Evolutionary conservation across 2,113 vertebrate species (phyloP), one percentile per base, ranked within the genome.

Genomic region (Protobothrops flavoviridis): DNA sequence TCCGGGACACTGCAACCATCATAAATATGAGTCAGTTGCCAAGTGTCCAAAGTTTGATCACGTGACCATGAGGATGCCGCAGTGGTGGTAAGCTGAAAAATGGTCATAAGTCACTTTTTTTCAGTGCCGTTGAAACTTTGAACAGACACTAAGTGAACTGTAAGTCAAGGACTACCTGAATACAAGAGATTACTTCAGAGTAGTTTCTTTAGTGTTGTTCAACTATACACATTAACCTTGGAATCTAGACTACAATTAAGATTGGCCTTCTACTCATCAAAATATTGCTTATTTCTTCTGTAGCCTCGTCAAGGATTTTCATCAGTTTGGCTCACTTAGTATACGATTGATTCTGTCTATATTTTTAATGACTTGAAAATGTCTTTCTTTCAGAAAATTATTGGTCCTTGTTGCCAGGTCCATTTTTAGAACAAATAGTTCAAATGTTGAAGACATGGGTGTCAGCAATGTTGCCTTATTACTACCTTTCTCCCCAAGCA

Each of bases 381-480:
- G 6, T 45, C n/a, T 50, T 33, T 92, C 39, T 95, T 39, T 87
- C 93, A 98, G 97, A 94, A 87, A 88, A 95, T 0, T 94, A 93
- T 15, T 98, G 97, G 97, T 91, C 93, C 8, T 94, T 94, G 45
- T 91, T 97, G 91, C 91, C 93, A 85, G 94, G 93, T 55, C 87
- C 94, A 0, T 23, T 53, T 39, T 95, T 97, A 33, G 91, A 26
- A 17, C 91, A 17, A 43, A 87, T 95, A 6, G 93, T 97, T n/a
- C 94, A 97, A 69, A 94, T 97, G 95, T 93, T 97, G 92, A 97
- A 95, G 95, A 53, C 7, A 11, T 87, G 88, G 0, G 3, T 97
- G 26, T 2, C 81, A 24, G 53, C 90, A 43, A 89, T 89, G 0
- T n/a, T 96, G 33, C 1, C 0, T 2, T 33, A 0, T 5, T 89